Percentiles rank a stretch among this genome's conserved stretches.
These are phyloP conservation scores for Sitta europaea DNA, from an alignment of 2,113 vertebrate species.

Conservation along the genomic window DNA sequence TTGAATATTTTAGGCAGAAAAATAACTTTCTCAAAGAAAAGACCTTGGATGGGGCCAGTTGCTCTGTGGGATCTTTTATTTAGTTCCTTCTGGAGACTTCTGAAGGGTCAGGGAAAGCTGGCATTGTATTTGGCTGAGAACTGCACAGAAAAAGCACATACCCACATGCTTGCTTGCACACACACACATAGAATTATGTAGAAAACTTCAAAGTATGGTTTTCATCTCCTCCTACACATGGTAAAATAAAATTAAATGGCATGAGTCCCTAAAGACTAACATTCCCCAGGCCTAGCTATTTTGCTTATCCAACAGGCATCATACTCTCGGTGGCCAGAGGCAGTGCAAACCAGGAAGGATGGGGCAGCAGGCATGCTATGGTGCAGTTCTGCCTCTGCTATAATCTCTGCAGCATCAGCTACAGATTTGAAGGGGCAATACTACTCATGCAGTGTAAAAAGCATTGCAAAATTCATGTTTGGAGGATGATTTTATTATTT, in stretches of 20 bases:
- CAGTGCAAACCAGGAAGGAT: background rate
- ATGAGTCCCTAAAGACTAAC: background rate
- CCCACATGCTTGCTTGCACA: background rate
- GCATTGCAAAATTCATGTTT: background rate
- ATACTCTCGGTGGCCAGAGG: background rate
- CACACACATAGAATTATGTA: fast-evolving
- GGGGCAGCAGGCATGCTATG: background rate
- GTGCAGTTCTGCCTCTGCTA: background rate
- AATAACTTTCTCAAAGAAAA: background rate
- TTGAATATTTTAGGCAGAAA: background rate
- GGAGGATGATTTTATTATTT: background rate
- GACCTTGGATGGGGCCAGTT: background rate
- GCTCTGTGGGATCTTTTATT: background rate
- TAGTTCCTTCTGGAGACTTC: background rate
- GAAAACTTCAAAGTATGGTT: background rate
- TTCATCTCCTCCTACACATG: background rate
- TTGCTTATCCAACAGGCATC: background rate
- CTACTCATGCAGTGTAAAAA: background rate
- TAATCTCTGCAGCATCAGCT: background rate
- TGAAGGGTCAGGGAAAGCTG: background rate
- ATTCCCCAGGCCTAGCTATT: background rate
- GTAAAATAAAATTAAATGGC: background rate
- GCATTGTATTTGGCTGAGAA: background rate
- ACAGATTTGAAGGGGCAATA: background rate
- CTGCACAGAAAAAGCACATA: background rate